Conservation (phyloP, 2,888 invertebrate genomes). For the Litoditis marina region DNA sequence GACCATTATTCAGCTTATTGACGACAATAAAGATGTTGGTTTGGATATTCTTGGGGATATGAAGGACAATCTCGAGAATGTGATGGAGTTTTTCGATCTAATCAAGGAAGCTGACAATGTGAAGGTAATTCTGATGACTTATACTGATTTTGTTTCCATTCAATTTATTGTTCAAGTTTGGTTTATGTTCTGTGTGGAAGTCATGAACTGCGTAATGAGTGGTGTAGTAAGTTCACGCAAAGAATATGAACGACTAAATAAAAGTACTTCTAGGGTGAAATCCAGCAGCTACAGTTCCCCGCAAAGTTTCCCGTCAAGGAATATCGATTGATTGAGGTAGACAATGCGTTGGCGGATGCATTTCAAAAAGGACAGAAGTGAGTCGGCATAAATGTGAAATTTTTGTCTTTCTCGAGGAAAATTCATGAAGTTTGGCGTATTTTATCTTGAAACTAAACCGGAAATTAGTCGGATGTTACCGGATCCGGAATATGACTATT, state of each 20-base stretch:
- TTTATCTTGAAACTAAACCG: background rate
- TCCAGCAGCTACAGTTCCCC: conserved; percentile 24
- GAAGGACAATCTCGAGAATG: conserved; percentile 16
- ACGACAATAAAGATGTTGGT: conserved; percentile 14
- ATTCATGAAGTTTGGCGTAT: background rate
- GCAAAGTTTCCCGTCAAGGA: conserved; percentile 18
- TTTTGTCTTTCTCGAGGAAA: background rate
- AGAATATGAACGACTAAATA: too few species aligned
- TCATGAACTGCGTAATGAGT: too few species aligned
- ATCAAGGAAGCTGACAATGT: conserved; percentile 23
- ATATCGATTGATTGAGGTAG: conserved; percentile 20
- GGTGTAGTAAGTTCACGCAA: too few species aligned
- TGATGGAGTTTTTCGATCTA: conserved; percentile 20
- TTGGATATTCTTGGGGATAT: conserved; percentile 16
- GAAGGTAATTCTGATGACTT: conserved; percentile 12
- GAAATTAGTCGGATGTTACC: background rate
- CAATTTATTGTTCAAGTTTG: background rate
- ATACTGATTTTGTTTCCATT: background rate
- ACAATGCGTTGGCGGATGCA: conserved; percentile 13
- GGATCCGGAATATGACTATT: background rate
- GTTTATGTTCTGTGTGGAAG: too few species aligned
- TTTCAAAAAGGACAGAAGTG: conserved; percentile 24
- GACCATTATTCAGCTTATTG: too few species aligned
- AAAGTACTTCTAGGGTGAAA: conserved; percentile 18
- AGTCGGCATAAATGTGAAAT: background rate